Percentiles rank a stretch among this genome's conserved stretches.
Conservation (phyloP, 2,113 vertebrate genomes). For the Microcebus lehilahytsara region DNA sequence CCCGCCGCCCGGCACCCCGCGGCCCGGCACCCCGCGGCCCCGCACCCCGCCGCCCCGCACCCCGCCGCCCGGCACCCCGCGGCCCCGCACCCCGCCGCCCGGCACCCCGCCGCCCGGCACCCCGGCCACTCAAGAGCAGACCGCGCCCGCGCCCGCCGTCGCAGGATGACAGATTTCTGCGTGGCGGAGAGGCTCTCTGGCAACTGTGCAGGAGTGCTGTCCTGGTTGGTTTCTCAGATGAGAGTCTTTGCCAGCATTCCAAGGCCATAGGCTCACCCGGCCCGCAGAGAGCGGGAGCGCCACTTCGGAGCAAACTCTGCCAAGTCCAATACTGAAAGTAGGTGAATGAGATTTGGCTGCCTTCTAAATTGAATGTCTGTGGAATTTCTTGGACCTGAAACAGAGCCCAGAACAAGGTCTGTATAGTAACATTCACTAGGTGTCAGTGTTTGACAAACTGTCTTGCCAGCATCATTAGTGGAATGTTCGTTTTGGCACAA, state of each 20-base stretch:
- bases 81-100: too few relatives aligned
- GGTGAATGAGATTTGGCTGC: constrained; percentile 78
- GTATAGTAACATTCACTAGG: constrained; percentile 76
- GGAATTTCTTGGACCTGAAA: constrained; percentile 72
- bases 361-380: constrained; percentile 72
- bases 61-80: too few relatives aligned
- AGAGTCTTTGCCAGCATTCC: constrained; percentile 65
- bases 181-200: constrained; percentile 49
- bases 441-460: constrained; percentile 75
- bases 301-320: constrained; percentile 58
- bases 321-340: constrained; percentile 73
- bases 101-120: too few relatives aligned
- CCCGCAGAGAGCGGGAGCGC: constrained; percentile 46
- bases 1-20: too few relatives aligned
- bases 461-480: constrained; percentile 74
- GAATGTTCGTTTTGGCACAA: constrained; percentile 75
- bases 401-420: constrained; percentile 69
- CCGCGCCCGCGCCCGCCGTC: background rate
- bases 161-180: constrained; percentile 44
- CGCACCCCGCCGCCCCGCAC: too few relatives aligned
- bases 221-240: constrained; percentile 62
- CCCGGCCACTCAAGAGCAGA: too few relatives aligned
- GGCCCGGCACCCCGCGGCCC: too few relatives aligned
- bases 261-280: constrained; percentile 60
- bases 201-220: constrained; percentile 40